phyloP scores from a whole-genome alignment of 1,140 invertebrate species.

The Ceratina australensis region DNA sequence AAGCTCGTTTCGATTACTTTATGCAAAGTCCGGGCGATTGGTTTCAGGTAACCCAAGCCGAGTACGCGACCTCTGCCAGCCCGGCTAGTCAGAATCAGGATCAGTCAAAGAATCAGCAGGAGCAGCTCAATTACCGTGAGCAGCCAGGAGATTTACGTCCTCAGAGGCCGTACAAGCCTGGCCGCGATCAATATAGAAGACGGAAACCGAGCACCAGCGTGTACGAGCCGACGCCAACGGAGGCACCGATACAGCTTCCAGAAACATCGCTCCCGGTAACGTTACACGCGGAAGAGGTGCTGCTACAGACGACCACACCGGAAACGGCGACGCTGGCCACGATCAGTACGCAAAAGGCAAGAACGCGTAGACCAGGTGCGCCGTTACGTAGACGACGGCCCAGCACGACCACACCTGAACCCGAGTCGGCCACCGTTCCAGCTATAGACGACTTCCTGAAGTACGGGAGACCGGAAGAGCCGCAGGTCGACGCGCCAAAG shows the following conservation, averaged over 20 bases:
- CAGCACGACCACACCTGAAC: slow-evolving; percentile 56
- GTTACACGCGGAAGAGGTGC: slow-evolving; percentile 42
- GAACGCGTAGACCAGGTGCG: slow-evolving; percentile 59
- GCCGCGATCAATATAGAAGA: slow-evolving; percentile 56
- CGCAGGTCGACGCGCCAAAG: slow-evolving; percentile 41
- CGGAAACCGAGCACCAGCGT: slow-evolving; percentile 53
- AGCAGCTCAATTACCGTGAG: slow-evolving; percentile 42
- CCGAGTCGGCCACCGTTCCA: slow-evolving; percentile 42
- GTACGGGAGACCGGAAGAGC: slow-evolving; percentile 55
- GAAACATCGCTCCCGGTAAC: slow-evolving; percentile 53
- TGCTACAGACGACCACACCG: slow-evolving; percentile 47
- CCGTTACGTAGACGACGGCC: slow-evolving; percentile 54
- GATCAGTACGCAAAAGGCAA: slow-evolving; percentile 42
- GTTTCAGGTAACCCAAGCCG: slow-evolving; percentile 12
- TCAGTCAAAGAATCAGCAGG: slow-evolving; percentile 39
- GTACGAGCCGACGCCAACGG: slow-evolving; percentile 54
- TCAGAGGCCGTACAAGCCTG: slow-evolving; percentile 50
- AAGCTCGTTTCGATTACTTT: neutral
- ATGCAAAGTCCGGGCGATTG: neutral
- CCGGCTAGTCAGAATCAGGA: slow-evolving; percentile 20
- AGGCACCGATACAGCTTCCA: slow-evolving; percentile 47
- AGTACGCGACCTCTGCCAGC: slow-evolving; percentile 6
- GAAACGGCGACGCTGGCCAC: slow-evolving; percentile 25
- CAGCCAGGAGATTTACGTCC: slow-evolving; percentile 53
- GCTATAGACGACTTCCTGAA: slow-evolving; percentile 56